phyloP scores from a whole-genome alignment of 1,140 invertebrate species.

The Cydia strobilella region DNA sequence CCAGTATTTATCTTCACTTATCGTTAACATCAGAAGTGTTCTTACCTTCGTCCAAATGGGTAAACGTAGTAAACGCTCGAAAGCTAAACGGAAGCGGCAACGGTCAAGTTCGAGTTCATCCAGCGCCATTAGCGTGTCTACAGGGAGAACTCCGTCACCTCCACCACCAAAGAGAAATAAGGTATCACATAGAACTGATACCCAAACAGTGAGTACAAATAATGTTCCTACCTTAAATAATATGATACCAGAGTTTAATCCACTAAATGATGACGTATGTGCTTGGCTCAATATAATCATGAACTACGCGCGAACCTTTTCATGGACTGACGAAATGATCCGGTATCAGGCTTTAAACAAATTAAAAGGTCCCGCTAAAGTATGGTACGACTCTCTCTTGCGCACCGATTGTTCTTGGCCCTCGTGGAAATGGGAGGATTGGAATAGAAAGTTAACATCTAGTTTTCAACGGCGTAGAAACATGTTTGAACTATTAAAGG shows the following conservation, averaged over 20 bases:
- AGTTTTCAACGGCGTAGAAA: constrained; percentile 38
- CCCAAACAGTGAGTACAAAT: neutral
- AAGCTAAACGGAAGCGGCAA: neutral
- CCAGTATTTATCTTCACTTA: no score
- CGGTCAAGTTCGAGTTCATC: neutral
- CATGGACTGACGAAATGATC: constrained; percentile 34
- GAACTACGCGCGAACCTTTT: neutral
- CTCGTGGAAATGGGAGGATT: constrained; percentile 39
- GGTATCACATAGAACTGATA: neutral
- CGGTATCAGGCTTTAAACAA: constrained; percentile 45
- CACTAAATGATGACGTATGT: neutral
- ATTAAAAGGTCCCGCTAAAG: constrained; percentile 40
- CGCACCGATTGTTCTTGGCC: constrained; percentile 36
- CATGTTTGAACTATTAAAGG: constrained; percentile 39
- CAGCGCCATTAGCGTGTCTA: neutral
- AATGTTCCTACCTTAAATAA: neutral
- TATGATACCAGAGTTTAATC: constrained; percentile 17
- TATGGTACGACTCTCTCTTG: constrained; percentile 44
- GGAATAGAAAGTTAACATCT: constrained; percentile 33
- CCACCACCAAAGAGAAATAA: no score
- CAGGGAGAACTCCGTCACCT: no score
- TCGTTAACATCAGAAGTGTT: no score
- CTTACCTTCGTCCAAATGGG: no score
- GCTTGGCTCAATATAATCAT: constrained; percentile 8
- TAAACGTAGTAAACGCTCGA: neutral